Base-by-base conservation (phyloP, 2,888 invertebrate species). In the Clanis bilineata region DNA sequence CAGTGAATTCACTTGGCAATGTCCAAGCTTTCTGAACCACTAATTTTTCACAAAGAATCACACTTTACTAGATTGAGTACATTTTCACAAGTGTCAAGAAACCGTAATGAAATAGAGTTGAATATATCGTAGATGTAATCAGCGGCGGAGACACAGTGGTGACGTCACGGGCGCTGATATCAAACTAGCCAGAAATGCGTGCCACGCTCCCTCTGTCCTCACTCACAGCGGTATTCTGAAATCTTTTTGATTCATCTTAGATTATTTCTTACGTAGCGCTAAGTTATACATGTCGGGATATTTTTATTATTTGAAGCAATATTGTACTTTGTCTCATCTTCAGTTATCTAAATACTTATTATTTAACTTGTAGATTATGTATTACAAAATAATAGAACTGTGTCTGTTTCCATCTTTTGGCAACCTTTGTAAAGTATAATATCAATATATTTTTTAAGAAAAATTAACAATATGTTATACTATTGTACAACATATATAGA, bases 131-230 rank as follows among this genome's bases (percentile, higher is more conserved):
- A 71, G 63, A 74, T 79, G 75, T 73, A 68, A 77, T 69, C 71
- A 76, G 62, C 74, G 71, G 72, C 82, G 75, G 68, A 70, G 73
- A 70, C 77, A 76, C 86, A 83, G 82, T 86, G 71, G 80, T 83
- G 90, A 86, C 88, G 88, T 87, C 87, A 83, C 90, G 88, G 76
- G 73, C 71, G 88, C 89, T 83, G 90, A 83, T 88, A 88, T 85
- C 88, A 88, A 89, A 92, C 91, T 92, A 91, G 88, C 82, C 85
- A 82, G 90, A 87, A 86, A 88, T 86, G 88, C 87, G 89, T 88
- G 85, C 86, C 83, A 84, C 86, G 84, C 87, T 88, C 88, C 80
- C 87, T 83, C 85, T 81, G 83, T 80, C 82, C 86, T 84, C 74
- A 72, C 76, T 76, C 73, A 76, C 72, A 73, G 90, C 69, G 79